Conservation (phyloP, 2,888 invertebrate genomes). For the Tenthredo notha region DNA sequence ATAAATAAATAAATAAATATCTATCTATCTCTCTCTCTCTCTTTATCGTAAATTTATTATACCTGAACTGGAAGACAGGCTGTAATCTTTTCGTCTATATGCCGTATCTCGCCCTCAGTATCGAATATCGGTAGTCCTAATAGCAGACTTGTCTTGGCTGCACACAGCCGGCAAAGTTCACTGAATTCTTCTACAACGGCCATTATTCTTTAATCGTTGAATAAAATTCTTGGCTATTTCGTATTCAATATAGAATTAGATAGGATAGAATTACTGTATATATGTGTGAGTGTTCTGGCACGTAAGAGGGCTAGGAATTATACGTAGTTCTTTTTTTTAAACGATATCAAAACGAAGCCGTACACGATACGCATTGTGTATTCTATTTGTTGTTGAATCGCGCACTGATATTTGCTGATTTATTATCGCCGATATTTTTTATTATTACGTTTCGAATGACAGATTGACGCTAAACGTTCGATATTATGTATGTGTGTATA, state of each 20-base stretch:
- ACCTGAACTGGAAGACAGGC: conserved; percentile 82
- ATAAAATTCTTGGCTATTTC: neutral
- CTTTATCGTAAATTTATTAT: conserved; percentile 44
- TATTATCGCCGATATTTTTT: no score
- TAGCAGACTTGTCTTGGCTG: conserved; percentile 76
- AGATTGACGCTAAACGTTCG: neutral
- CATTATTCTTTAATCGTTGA: conserved; percentile 54
- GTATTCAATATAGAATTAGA: neutral
- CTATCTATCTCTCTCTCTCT: no score
- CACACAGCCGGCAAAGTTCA: conserved; percentile 78
- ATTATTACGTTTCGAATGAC: neutral
- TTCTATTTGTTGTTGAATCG: no score
- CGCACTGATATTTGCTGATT: no score
- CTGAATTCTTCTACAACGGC: conserved; percentile 73
- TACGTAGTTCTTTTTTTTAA: neutral
- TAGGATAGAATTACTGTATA: neutral
- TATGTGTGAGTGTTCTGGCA: neutral
- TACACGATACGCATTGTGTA: neutral
- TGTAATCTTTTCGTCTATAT: conserved; percentile 81
- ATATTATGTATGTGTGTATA: neutral
- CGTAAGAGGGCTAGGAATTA: neutral
- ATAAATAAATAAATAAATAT: no score
- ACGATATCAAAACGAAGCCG: neutral
- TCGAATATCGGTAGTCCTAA: conserved; percentile 78
- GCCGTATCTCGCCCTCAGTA: conserved; percentile 79